A percentile compares a stretch with the other conserved stretches of the same genome.
phyloP scores from a whole-genome alignment of 2,888 invertebrate species.

The Hedya salicella region DNA sequence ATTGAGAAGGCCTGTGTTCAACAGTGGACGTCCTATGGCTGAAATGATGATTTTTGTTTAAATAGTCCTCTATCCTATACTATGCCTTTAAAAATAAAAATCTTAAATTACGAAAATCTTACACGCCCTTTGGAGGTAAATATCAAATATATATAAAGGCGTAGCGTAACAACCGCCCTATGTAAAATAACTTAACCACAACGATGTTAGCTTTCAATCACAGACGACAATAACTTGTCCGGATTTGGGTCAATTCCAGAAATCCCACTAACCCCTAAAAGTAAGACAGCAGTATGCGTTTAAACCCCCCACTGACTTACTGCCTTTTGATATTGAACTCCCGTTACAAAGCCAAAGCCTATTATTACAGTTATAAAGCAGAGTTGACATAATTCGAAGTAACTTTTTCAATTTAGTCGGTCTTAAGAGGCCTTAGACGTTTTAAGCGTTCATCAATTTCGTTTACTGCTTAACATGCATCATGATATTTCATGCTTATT shows the following conservation, averaged over 20 bases:
- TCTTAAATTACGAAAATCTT: no score
- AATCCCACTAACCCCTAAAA: neutral
- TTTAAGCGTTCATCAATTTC: no score
- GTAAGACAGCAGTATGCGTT: neutral
- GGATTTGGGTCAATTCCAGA: neutral
- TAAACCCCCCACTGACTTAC: neutral
- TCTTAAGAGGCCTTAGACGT: neutral
- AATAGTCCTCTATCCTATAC: no score
- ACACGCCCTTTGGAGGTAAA: no score
- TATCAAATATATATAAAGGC: neutral
- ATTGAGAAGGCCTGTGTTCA: no score
- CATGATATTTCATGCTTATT: no score
- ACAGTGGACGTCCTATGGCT: no score
- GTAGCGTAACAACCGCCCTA: no score
- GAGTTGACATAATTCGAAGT: conserved; percentile 18
- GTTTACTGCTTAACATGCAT: no score
- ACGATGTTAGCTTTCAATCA: conserved; percentile 16
- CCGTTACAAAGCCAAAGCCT: conserved; percentile 8
- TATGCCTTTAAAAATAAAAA: no score
- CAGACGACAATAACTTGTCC: conserved; percentile 15
- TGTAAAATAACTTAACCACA: neutral
- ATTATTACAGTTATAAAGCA: conserved; percentile 15
- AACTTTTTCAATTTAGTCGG: conserved; percentile 17
- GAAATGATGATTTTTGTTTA: no score
- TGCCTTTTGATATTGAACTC: neutral